Evolutionary conservation across 2,113 vertebrate species (phyloP), one percentile per base, ranked within the genome.

Genomic region (Nanger granti): DNA sequence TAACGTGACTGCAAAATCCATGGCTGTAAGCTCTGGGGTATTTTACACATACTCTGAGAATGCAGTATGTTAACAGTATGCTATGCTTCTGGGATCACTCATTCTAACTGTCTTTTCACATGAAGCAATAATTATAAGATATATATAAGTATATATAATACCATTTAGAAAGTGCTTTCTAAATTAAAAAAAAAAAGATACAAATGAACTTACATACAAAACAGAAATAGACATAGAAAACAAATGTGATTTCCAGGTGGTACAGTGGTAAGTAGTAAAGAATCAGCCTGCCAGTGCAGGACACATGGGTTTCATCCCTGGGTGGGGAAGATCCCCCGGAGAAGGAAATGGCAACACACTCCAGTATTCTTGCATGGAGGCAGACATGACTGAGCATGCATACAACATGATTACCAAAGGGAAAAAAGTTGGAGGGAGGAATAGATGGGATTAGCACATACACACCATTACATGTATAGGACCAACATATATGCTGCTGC

Each of bases 221-320:
- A 82, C 2, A 82, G 80, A 52, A 82, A 52, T 52, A 34, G 29
- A 82, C 17, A 82, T 7, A 82, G 79, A 34, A 82, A 52, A 52
- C 1, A 31, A 82, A 31, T 31, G 10, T 52, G 44, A 5, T 47
- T 49, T 73, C n/a, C 20, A 3, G 69, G 69, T 73, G 20, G n/a
- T 37, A 10, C n/a, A 37, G 18, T 37, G n/a, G 8, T 22, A 11
- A 41, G 69, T 41, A 20, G 69, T 73, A 41, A 73, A 73, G n/a
- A 73, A 24, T 24, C 69, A 24, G n/a, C 5, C n/a, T 73, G 5
- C 69, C n/a, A 73, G 20, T 73, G 20, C 69, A 73, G 69, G 69
- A 73, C n/a, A 41, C 0, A 5, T 12, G 20, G n/a, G 69, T 73
- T 73, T 1, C 0, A 41, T 41, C 20, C 9, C 10, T 24, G 69